Base-by-base conservation (phyloP, 2,797 vertebrate species). In the Sciaenops ocellatus region DNA sequence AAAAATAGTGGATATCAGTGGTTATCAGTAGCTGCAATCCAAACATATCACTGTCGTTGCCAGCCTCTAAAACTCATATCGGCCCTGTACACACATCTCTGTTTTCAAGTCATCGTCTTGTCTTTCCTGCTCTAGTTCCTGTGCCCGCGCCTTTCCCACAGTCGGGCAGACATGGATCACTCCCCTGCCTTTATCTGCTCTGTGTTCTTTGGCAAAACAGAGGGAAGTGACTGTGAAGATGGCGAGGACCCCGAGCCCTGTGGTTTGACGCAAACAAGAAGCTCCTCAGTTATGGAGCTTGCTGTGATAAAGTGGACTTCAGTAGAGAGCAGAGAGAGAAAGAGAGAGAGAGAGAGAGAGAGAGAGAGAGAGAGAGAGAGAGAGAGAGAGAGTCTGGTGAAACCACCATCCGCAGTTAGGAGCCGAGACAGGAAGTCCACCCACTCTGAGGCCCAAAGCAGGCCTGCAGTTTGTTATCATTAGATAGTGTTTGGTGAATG, bases 181-280 rank as follows among this genome's bases (percentile, higher is more conserved):
- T 91, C 85, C 83, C 69, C 92, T 86, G 90, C 88, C 72, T 94
- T 96, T 95, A 95, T 96, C 96, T 86, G 89, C 75, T 84, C 80
- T 96, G 96, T 97, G 95, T 96, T 94, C 94, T 96, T 96, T 98
- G 97, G 97, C 97, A 96, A 93, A 93, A 89, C 88, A 90, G 89
- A 86, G 95, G 97, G 97, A 98, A 98, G 95, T 95, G 96, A 96
- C 95, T 90, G 92, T 85, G 93, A 92, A 94, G 94, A 95, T 94
- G 94, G 92, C 85, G 92, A 90, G 95, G 90, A 90, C 93, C 80
- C 85, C 66, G 84, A 91, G 92, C 91, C 89, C 59, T n/a, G 69
- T 84, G 92, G 94, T 85, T 77, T 62, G 18, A 80, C 71, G 65
- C 80, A 93, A 92, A 91, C 89, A 91, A 91, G 85, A 82, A 82